These are phyloP conservation scores for Chrysina gloriosa DNA, from an alignment of 2,888 invertebrate species.

Conservation along the genomic window DNA sequence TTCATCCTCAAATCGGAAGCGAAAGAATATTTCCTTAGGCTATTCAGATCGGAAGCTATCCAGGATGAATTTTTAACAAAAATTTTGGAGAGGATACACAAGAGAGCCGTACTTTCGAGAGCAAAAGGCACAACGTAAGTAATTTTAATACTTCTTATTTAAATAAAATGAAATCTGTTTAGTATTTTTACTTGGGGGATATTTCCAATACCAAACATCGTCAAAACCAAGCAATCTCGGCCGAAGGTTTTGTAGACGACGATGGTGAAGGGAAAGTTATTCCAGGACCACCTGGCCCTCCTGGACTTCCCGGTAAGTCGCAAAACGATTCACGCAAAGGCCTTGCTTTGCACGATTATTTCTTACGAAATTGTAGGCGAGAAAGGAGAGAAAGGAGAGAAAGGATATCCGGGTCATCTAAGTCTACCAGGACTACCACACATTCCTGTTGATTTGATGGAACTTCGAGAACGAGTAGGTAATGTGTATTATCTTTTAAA, in stretches of 20 bases:
- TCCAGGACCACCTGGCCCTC: not conserved
- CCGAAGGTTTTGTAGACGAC: not conserved
- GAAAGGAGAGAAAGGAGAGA: not conserved
- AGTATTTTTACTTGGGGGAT: not conserved
- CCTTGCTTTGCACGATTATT: not conserved
- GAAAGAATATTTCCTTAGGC: too few species aligned
- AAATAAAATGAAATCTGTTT: not conserved
- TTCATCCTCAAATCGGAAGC: too few species aligned
- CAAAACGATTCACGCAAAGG: not conserved
- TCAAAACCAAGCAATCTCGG: not conserved
- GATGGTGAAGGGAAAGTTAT: not conserved
- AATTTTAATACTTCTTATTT: not conserved
- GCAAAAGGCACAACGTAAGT: not conserved
- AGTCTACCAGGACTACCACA: not conserved
- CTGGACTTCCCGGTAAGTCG: not conserved
- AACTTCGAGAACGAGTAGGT: not conserved
- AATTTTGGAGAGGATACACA: too few species aligned
- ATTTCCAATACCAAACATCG: not conserved
- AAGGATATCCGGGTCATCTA: not conserved
- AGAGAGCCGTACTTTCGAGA: too few species aligned
- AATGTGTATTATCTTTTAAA: too few species aligned
- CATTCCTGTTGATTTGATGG: not conserved
- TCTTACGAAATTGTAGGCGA: not conserved
- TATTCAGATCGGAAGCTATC: too few species aligned
- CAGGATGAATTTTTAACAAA: too few species aligned